Conservation (phyloP, 2,888 invertebrate genomes). For the Polymixis flavicincta region DNA sequence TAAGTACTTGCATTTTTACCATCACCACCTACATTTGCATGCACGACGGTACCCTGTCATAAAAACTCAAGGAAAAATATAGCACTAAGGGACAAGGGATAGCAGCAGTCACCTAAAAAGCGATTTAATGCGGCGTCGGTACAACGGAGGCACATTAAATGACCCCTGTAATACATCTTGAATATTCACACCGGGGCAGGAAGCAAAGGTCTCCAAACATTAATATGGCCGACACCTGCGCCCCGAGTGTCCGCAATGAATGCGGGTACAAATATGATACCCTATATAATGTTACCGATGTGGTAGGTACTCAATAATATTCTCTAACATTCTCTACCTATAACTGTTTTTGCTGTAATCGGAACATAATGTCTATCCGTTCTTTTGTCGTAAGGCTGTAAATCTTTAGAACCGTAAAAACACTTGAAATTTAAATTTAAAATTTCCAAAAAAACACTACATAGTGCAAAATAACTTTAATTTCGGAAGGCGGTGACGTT, state of each 20-base stretch:
- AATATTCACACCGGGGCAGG: conserved; percentile 75
- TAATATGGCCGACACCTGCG: conserved; percentile 67
- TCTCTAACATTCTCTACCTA: conserved; percentile 13
- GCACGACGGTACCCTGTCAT: background rate
- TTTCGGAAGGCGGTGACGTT: too few relatives aligned
- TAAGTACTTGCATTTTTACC: background rate
- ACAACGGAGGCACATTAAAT: conserved; percentile 69
- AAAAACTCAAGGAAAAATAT: conserved; percentile 25
- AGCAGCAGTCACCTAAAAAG: conserved; percentile 65
- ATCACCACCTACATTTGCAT: background rate
- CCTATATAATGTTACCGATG: background rate
- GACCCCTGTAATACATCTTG: conserved; percentile 78
- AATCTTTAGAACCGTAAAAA: background rate
- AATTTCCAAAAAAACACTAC: too few relatives aligned
- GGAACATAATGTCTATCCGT: conserved; percentile 15
- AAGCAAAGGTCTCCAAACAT: conserved; percentile 64
- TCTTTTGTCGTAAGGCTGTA: background rate
- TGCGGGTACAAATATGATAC: conserved; percentile 61
- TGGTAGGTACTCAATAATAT: background rate
- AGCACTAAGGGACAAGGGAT: background rate
- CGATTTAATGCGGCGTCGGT: conserved; percentile 76
- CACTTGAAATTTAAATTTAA: background rate
- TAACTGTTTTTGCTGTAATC: conserved; percentile 32
- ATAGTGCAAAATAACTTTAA: too few relatives aligned
- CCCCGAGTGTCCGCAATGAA: conserved; percentile 62